phyloP scores from a whole-genome alignment of 2,797 vertebrate species.

The Agapornis canus region DNA sequence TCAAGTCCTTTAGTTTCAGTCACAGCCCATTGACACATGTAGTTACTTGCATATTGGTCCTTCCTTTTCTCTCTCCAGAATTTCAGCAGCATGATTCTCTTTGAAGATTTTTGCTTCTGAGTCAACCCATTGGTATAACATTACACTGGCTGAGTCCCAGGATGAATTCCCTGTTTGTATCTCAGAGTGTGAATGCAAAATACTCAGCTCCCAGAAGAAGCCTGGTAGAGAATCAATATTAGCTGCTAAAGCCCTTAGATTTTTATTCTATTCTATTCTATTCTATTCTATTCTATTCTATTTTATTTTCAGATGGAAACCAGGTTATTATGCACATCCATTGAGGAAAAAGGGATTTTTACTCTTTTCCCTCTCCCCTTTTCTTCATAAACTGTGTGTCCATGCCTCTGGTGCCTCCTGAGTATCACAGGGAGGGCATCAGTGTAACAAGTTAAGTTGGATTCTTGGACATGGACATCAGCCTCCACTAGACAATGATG shows the following conservation, averaged over 20 bases:
- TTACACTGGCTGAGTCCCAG: conserved; percentile 14
- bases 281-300: not conserved
- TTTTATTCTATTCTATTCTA: not conserved
- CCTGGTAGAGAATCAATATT: not conserved
- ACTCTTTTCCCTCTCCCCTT: not conserved
- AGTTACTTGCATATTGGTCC: not conserved
- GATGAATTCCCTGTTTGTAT: conserved; percentile 6
- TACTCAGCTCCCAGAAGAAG: not conserved
- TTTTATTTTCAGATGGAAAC: not conserved
- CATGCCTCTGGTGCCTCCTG: not conserved
- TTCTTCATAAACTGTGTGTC: not conserved
- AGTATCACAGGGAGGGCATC: not conserved
- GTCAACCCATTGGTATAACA: conserved; percentile 16
- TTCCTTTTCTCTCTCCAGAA: conserved; percentile 14
- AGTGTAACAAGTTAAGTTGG: not conserved
- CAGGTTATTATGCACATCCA: not conserved
- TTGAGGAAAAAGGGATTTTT: not conserved
- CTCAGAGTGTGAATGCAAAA: conserved; percentile 25
- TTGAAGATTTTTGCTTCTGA: conserved; percentile 44
- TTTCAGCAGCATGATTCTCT: conserved; percentile 23
- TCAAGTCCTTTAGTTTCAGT: conserved; percentile 8
- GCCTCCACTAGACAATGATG: not conserved
- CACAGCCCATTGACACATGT: not conserved
- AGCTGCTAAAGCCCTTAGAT: not conserved
- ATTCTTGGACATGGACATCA: not conserved